These are phyloP conservation scores for Dolomedes plantarius DNA, from an alignment of 2,888 invertebrate genomes.

Conservation along the genomic window DNA sequence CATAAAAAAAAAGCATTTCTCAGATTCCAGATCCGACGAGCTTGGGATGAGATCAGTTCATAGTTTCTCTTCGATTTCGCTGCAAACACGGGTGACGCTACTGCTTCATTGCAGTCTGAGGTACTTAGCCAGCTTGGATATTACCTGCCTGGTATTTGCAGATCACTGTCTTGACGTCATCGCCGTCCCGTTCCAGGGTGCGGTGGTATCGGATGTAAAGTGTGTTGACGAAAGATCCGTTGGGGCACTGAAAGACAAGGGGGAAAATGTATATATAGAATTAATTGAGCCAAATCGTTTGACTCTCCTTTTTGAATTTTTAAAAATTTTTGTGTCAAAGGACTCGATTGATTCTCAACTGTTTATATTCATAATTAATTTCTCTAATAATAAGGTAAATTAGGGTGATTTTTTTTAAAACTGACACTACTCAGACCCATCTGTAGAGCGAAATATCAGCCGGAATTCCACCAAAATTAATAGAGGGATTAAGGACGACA, in stretches of 20 bases:
- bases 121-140: constrained; percentile 64
- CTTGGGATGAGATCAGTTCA: not conserved
- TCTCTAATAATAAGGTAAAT: too few relatives aligned
- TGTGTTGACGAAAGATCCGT: constrained; percentile 94
- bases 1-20: not conserved
- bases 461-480: too few relatives aligned
- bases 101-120: too few relatives aligned
- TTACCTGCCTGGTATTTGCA: constrained; percentile 81
- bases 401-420: too few relatives aligned
- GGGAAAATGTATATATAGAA: not conserved
- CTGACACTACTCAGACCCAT: too few relatives aligned
- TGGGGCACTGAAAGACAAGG: constrained; percentile 83
- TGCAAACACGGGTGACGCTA: too few relatives aligned
- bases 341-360: not conserved
- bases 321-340: not conserved
- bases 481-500: too few relatives aligned
- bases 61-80: not conserved
- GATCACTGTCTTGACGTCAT: constrained; percentile 94
- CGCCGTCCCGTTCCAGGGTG: constrained; percentile 93
- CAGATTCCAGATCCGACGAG: constrained; percentile 14
- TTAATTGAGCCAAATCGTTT: not conserved
- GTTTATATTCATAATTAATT: too few relatives aligned
- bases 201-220: constrained; percentile 95
- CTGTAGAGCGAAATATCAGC: too few relatives aligned
- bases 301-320: too few relatives aligned